These are phyloP conservation scores for Lindbergichthys nudifrons DNA, from an alignment of 2,797 vertebrate species.

Conservation along the genomic window DNA sequence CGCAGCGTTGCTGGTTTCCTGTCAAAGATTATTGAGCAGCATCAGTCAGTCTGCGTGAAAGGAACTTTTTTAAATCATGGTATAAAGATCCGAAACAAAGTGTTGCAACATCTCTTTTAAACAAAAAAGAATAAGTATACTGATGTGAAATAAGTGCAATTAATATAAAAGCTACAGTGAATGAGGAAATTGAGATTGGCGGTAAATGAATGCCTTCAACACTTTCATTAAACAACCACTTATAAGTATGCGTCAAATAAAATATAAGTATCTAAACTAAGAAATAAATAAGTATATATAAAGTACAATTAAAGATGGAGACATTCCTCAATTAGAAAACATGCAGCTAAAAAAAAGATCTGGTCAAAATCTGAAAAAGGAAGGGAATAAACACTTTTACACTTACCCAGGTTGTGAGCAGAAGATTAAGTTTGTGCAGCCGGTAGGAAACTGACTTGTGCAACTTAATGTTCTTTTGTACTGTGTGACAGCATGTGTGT, in stretches of 20 bases:
- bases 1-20: conserved; percentile 68
- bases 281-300: not conserved
- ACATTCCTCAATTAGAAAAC: not conserved
- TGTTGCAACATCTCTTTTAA: not conserved
- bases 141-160: not conserved
- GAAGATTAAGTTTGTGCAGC: conserved; percentile 5
- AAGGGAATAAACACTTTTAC: not conserved
- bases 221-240: not conserved
- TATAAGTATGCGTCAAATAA: not conserved
- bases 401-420: conserved; percentile 49
- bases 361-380: not conserved
- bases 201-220: not conserved
- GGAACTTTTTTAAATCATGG: not conserved
- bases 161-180: not conserved
- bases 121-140: not conserved
- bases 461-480: conserved; percentile 12
- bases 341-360: rapidly evolving
- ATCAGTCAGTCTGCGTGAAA: conserved; percentile 27
- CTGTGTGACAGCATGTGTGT: not conserved
- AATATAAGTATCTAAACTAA: not conserved
- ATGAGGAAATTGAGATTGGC: not conserved
- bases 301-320: not conserved
- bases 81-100: not conserved
- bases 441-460: not conserved
- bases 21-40: conserved; percentile 56